Conservation (phyloP, 53 echinoderm and acorn worm species). For the Pentamera pediparva region DNA sequence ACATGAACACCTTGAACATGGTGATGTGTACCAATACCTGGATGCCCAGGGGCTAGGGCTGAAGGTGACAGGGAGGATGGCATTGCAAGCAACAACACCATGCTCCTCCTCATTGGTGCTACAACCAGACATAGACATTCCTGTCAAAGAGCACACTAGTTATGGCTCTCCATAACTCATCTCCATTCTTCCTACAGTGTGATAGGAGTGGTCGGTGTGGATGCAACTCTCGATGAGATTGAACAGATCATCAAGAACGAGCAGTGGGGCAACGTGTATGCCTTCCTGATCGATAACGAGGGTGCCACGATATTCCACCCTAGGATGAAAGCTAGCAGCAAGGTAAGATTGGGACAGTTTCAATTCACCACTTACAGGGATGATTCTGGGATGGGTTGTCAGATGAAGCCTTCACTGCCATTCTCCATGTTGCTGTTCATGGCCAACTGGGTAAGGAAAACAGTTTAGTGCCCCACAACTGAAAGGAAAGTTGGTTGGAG, state of each 20-base stretch:
- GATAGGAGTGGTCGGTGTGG: constrained; percentile 95
- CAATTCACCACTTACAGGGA: too few species aligned
- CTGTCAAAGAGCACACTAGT: background rate
- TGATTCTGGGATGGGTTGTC: too few species aligned
- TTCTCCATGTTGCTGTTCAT: too few species aligned
- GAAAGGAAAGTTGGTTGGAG: background rate
- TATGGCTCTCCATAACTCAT: background rate
- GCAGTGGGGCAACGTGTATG: constrained; percentile 96
- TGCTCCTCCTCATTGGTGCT: too few species aligned
- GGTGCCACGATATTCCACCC: constrained; percentile 98
- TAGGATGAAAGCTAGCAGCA: constrained; percentile 81
- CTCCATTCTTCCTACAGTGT: constrained; percentile 41
- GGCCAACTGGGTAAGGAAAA: too few species aligned
- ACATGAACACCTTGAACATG: too few species aligned
- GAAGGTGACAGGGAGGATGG: too few species aligned
- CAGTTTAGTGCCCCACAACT: too few species aligned
- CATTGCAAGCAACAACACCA: too few species aligned
- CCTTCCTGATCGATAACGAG: constrained; percentile 95
- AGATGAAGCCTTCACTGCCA: too few species aligned
- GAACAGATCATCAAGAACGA: constrained; percentile 84
- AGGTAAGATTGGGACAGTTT: constrained; percentile 46
- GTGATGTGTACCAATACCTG: too few species aligned
- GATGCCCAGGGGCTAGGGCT: too few species aligned
- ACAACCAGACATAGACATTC: background rate
- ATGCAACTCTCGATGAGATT: constrained; percentile 94